These are phyloP conservation scores for Calidris pugnax DNA, from an alignment of 2,113 vertebrate species.

Conservation along the genomic window DNA sequence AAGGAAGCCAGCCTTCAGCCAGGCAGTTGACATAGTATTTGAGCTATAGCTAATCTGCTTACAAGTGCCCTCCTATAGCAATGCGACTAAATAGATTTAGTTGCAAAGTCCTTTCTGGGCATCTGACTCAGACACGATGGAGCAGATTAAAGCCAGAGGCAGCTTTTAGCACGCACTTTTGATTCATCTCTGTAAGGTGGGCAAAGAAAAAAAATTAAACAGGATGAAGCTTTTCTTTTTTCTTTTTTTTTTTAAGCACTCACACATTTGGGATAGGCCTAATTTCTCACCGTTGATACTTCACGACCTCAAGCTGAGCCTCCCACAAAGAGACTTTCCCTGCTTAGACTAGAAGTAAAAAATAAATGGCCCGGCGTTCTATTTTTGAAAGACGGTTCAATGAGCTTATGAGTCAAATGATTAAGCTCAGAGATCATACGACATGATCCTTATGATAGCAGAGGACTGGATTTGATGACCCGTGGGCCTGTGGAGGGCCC, in stretches of 20 bases:
- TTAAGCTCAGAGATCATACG: conserved; percentile 1
- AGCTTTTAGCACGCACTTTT: background rate
- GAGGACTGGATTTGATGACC: background rate
- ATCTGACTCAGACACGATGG: conserved; percentile 50
- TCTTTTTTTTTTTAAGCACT: background rate
- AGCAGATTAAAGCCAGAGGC: conserved; percentile 50
- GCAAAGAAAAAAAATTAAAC: background rate
- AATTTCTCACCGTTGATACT: background rate
- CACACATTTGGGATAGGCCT: background rate
- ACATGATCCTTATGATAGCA: background rate
- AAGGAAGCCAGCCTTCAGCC: background rate
- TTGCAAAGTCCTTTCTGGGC: conserved; percentile 49
- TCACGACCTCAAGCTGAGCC: fast-evolving
- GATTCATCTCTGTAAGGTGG: background rate
- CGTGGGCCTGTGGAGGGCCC: background rate
- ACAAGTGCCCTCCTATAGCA: background rate
- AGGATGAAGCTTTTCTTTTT: background rate
- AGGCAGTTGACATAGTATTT: background rate
- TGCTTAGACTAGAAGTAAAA: background rate
- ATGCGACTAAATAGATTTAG: conserved; percentile 25
- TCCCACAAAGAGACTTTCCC: background rate
- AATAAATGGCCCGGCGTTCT: background rate
- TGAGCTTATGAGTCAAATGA: conserved; percentile 32
- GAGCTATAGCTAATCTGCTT: conserved; percentile 46
- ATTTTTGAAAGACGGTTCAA: background rate